Conservation (phyloP, 2,113 vertebrate species). For the Aegotheles bennettii region DNA sequence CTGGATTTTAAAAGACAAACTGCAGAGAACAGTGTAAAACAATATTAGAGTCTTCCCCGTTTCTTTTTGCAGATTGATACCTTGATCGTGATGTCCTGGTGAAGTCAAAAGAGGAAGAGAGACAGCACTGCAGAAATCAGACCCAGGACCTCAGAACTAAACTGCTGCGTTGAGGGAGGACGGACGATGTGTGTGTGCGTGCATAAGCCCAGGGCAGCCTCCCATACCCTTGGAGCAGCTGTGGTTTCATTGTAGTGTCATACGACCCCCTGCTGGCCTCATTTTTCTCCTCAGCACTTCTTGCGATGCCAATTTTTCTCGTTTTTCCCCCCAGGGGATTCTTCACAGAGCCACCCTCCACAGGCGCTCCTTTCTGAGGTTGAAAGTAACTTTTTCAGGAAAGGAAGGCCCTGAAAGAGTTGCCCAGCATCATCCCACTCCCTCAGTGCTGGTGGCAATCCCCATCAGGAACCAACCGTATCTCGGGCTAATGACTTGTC, state of each 20-base stretch:
- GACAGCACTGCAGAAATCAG: neutral
- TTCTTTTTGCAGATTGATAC: neutral
- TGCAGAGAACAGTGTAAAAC: neutral
- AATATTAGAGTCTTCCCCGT: neutral
- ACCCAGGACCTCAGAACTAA: neutral
- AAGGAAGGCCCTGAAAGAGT: neutral
- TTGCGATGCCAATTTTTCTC: neutral
- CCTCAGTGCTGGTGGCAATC: neutral
- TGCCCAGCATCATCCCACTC: neutral
- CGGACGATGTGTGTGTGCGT: fast-evolving
- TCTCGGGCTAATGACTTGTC: slow-evolving; percentile 65
- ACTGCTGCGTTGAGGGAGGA: neutral
- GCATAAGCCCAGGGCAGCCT: neutral
- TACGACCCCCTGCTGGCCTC: slow-evolving; percentile 7
- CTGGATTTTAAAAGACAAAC: neutral
- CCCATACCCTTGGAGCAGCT: neutral
- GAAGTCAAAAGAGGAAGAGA: neutral
- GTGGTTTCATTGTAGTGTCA: slow-evolving; percentile 1
- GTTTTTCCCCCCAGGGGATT: fast-evolving
- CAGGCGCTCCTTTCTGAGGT: neutral
- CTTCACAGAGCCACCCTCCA: neutral
- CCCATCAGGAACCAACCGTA: neutral
- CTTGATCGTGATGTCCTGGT: neutral
- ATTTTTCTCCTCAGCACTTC: slow-evolving; percentile 21
- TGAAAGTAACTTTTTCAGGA: neutral